These are phyloP conservation scores for Mormoops blainvillei DNA, from an alignment of 2,113 vertebrate genomes.

Conservation along the genomic window DNA sequence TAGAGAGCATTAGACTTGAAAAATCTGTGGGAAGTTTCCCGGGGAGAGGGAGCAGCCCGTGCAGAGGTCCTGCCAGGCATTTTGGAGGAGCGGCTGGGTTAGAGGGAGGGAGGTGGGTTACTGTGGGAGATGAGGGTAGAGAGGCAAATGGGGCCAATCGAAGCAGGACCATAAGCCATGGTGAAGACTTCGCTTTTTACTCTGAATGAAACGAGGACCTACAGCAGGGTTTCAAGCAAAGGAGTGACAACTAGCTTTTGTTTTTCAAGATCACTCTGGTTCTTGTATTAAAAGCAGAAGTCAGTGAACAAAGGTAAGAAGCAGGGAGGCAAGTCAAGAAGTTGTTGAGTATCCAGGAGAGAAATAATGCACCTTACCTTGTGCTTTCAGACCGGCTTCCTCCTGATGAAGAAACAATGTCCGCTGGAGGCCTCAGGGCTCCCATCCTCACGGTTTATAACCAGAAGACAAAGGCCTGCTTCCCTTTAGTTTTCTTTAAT, in stretches of 20 bases:
- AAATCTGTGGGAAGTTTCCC: neutral
- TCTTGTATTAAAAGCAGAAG: neutral
- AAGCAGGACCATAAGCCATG: rapidly evolving
- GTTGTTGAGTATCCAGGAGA: neutral
- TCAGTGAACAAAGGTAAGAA: neutral
- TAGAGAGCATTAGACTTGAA: neutral
- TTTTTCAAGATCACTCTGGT: neutral
- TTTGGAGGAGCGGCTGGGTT: neutral
- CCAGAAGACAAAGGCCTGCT: neutral
- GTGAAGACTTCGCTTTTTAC: neutral
- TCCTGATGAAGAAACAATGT: neutral
- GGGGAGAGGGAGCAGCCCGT: neutral
- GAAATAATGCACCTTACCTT: neutral
- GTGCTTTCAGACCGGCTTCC: neutral
- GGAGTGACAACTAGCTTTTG: neutral
- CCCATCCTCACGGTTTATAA: neutral
- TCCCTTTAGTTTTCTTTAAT: neutral
- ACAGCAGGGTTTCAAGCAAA: neutral
- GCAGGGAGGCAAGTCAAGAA: neutral
- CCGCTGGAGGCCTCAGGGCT: neutral
- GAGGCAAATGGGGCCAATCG: neutral
- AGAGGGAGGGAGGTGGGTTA: neutral
- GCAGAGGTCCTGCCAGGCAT: neutral
- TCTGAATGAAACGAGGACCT: neutral
- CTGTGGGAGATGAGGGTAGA: neutral